These are phyloP conservation scores for Pentamera pediparva DNA, from an alignment of 53 echinoderm and acorn worm species.

Conservation along the genomic window DNA sequence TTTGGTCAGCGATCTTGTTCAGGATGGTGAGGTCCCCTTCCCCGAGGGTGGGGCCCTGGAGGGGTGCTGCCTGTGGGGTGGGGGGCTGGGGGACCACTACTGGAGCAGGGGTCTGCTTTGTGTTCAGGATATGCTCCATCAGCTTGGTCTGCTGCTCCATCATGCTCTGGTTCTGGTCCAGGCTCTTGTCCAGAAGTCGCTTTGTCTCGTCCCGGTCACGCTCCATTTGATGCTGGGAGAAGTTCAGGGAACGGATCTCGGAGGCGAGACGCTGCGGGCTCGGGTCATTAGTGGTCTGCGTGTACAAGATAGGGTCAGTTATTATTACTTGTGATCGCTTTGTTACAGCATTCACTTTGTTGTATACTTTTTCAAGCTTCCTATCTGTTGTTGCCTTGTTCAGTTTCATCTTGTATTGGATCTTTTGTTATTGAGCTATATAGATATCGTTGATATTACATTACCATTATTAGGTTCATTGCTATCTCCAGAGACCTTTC, in stretches of 20 bases:
- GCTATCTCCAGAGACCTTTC: no score
- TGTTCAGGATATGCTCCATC: constrained; percentile 52
- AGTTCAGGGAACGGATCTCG: constrained; percentile 69
- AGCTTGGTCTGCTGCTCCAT: constrained; percentile 76
- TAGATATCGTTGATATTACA: no score
- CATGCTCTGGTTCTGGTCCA: constrained; percentile 68
- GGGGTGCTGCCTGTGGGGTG: neutral
- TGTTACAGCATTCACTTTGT: neutral
- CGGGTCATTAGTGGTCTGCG: constrained; percentile 47
- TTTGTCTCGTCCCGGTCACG: constrained; percentile 56
- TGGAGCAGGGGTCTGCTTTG: constrained; percentile 8
- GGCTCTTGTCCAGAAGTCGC: constrained; percentile 34
- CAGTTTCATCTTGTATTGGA: no score
- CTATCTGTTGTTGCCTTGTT: neutral
- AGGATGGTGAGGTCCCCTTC: constrained; percentile 1
- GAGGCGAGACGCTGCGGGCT: constrained; percentile 82
- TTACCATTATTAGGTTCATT: no score
- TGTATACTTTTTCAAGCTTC: neutral
- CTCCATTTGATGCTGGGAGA: constrained; percentile 60
- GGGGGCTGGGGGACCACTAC: neutral
- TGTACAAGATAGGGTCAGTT: neutral
- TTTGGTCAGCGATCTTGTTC: constrained; percentile 9
- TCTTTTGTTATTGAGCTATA: no score
- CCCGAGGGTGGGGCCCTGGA: neutral
- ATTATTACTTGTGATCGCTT: neutral